Evolutionary conservation across 2,797 vertebrate species (phyloP), one percentile per base, ranked within the genome.

Genomic region (Apogon talboti): DNA sequence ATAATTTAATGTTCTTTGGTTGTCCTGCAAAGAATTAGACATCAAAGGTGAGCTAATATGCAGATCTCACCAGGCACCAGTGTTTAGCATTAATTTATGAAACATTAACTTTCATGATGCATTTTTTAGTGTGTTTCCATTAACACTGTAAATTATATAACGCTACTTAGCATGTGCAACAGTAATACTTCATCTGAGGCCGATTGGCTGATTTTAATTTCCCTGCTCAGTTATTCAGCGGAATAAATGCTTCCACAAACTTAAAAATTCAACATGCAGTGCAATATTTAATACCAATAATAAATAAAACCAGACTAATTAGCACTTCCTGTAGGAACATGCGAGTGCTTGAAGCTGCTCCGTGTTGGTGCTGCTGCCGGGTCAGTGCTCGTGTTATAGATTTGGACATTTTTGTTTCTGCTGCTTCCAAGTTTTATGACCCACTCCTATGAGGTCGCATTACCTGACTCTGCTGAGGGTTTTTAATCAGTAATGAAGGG

Each of bases 91-190:
- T 11, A 43, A 47, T 16, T 35, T 15, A 45, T 28, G 45, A 38
- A 38, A 41, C 14, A 11, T 35, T 42, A 0, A 54, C 30, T 19
- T 21, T 3, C 10, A 1, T 30, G 7, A 60, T 54, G 11, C 40
- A 47, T 48, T 15, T 15, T n/a, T 35, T 28, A 49, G 24, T 14
- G 14, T 54, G 13, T 13, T 35, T 7, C 10, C 43, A 53, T 61
- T 48, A 58, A 33, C 19, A 41, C 9, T 21, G 11, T 54, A 30
- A 40, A 55, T 48, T 9, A 46, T 40, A 14, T 11, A 33, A 56
- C n/a, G 12, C 16, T 24, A 37, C 13, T 41, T 30, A 56, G 1
- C 12, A n/a, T 52, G 11, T 18, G 24, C 2, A 37, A 3, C 15
- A 40, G 24, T 46, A 11, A 16, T 45, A 37, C 2, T 21, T 28